Percentiles rank a stretch among this genome's conserved stretches.
Conservation (phyloP, 2,113 vertebrate species). For the Gambusia holbrooki region DNA sequence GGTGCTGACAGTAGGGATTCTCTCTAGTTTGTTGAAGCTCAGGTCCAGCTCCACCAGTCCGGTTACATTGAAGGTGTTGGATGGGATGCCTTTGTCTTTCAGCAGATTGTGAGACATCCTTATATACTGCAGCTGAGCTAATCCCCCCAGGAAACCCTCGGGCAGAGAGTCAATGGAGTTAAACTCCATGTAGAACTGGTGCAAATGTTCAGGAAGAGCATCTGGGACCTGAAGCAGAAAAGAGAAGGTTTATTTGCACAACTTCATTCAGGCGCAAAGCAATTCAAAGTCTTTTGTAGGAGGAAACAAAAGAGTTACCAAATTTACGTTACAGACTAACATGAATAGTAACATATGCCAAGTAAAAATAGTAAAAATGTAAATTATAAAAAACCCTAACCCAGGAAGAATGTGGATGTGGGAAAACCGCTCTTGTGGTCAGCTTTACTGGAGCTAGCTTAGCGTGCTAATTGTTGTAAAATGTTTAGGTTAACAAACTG, state of each 20-base stretch:
- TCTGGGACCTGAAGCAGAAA: slow-evolving; percentile 80
- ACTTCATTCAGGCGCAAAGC: neutral
- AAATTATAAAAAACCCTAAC: too few species aligned
- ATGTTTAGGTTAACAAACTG: too few species aligned
- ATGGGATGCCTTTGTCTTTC: slow-evolving; percentile 88
- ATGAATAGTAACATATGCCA: too few species aligned
- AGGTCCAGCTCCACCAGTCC: slow-evolving; percentile 94
- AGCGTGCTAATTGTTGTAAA: too few species aligned
- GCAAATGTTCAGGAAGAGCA: slow-evolving; percentile 84
- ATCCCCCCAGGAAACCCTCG: slow-evolving; percentile 83
- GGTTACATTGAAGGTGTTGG: slow-evolving; percentile 91
- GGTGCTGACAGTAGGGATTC: slow-evolving; percentile 89
- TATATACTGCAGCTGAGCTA: slow-evolving; percentile 88
- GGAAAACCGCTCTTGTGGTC: too few species aligned
- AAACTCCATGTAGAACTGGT: slow-evolving; percentile 93
- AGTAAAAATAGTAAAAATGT: too few species aligned
- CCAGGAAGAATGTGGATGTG: too few species aligned
- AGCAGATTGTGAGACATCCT: slow-evolving; percentile 91
- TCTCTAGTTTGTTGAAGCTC: slow-evolving; percentile 93
- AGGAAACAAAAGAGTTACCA: neutral
- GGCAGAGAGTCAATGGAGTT: slow-evolving; percentile 90
- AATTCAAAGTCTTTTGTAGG: neutral
- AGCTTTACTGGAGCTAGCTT: too few species aligned
- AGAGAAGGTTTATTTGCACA: neutral
- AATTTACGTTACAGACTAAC: too few species aligned